These are phyloP conservation scores for Anguilla pacifica DNA, from an alignment of 2,797 vertebrate genomes.

Conservation along the genomic window DNA sequence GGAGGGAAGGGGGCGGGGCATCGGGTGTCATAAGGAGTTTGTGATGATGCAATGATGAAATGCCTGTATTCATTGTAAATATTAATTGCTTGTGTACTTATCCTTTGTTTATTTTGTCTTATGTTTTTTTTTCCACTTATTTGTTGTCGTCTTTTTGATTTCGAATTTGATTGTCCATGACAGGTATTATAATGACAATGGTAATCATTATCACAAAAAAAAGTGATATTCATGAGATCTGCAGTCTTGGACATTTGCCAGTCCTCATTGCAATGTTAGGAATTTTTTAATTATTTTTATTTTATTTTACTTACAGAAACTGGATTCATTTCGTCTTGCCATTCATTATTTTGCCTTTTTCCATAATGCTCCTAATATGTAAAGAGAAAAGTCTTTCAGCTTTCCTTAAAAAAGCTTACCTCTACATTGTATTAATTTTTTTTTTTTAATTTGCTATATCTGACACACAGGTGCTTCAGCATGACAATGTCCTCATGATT, in stretches of 20 bases:
- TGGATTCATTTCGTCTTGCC: conserved; percentile 29
- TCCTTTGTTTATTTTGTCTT: conserved; percentile 26
- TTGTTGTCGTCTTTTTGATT: conserved; percentile 40
- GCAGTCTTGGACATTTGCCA: conserved; percentile 30
- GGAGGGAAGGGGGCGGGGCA: conserved; percentile 18
- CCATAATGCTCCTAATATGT: conserved; percentile 39
- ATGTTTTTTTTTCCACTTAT: conserved; percentile 31
- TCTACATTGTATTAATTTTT: conserved; percentile 31
- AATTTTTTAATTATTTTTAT: conserved; percentile 18
- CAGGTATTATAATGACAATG: conserved; percentile 39
- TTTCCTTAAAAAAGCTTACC: conserved; percentile 11
- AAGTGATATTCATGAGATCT: conserved; percentile 25
- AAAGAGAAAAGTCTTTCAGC: conserved; percentile 21
- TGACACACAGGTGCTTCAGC: conserved; percentile 60
- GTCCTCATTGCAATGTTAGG: conserved; percentile 38
- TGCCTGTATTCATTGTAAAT: conserved; percentile 70
- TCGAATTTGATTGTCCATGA: conserved; percentile 53
- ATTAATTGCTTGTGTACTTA: conserved; percentile 60
- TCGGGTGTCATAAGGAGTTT: conserved; percentile 21
- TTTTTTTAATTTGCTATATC: conserved; percentile 20
- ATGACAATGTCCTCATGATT: conserved; percentile 65
- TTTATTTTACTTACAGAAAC: conserved; percentile 44
- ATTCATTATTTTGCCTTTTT: conserved; percentile 10
- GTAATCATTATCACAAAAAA: conserved; percentile 36
- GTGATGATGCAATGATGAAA: conserved; percentile 52